Conservation (phyloP, 2,888 invertebrate species). For the Eristalis intricaria region DNA sequence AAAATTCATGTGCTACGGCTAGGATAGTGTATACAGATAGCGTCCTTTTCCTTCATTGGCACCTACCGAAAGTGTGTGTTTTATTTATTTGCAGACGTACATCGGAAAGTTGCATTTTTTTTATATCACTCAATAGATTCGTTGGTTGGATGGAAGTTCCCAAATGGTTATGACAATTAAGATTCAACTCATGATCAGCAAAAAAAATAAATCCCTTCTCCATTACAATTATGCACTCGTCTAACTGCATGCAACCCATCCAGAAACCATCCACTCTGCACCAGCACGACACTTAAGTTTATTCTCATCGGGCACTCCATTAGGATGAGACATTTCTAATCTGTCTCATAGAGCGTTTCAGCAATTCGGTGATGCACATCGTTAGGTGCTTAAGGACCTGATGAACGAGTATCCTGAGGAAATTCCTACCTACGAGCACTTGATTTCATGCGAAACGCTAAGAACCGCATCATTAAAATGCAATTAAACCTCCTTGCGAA, state of each 20-base stretch:
- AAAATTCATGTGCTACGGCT: too few species aligned
- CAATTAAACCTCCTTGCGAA: conserved; percentile 58
- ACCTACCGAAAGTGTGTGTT: too few species aligned
- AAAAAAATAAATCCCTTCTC: too few species aligned
- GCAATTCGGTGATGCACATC: conserved; percentile 6
- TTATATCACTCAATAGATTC: too few species aligned
- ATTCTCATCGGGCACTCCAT: background rate
- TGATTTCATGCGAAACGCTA: conserved; percentile 34
- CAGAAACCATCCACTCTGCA: background rate
- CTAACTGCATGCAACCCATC: background rate
- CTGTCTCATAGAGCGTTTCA: conserved; percentile 6
- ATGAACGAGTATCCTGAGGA: background rate
- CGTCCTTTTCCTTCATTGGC: too few species aligned
- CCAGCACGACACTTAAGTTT: background rate
- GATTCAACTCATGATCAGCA: too few species aligned
- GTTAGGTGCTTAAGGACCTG: conserved; percentile 6
- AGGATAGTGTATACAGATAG: too few species aligned
- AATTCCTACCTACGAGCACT: conserved; percentile 19
- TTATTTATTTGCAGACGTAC: too few species aligned
- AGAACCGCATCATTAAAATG: conserved; percentile 66
- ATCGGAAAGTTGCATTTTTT: too few species aligned
- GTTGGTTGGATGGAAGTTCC: too few species aligned
- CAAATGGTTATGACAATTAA: too few species aligned
- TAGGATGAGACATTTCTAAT: background rate
- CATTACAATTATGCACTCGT: background rate